Base-by-base conservation (phyloP, 2,888 invertebrate genomes). In the Drosophila anomalata region DNA sequence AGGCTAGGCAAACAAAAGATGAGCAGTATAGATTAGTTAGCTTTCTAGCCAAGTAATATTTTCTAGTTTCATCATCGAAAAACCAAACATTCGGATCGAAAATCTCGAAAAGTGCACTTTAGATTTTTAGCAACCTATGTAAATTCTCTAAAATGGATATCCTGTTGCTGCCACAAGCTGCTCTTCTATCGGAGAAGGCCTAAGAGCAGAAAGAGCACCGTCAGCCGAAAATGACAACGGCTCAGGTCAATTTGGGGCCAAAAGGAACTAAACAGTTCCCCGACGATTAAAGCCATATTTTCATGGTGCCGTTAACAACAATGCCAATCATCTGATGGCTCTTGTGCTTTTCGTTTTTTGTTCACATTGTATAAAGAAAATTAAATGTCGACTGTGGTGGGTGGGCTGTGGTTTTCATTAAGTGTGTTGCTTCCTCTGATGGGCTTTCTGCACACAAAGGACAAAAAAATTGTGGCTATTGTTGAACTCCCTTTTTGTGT, bases 321-420 rank as follows among this genome's bases (percentile, higher is more conserved):
- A 62, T 61, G 61, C 61, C 61, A 62, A 62, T 61, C 61, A 62
- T 50, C 62, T n/a, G 31, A 48, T 60, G 39, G 39, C 22, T 26
- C n/a, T 17, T 12, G 6, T n/a, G 22, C 22, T 12, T n/a, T 5
- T 4, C 26, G 2, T n/a, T 36, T 39, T 52, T 66, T 47, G 46
- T 52, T 41, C 41, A 20, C 41, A 20, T 22, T 14, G 48, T 29
- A 31, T 42, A 62, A 61, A 48, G 62, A 62, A 61, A 65, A 65
- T 66, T 65, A 66, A 66, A 67, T 53, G 67, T 31, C 54, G n/a
- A 2, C 67, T 36, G 17, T 14, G 7, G 46, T 47, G 42, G 46
- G 9, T 47, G 22, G 22, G 22, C 4, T 24, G 22, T 4, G 22
- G 22, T 53, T 67, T 66, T 65, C 36, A 66, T 65, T 65, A 65